Conservation (phyloP, 2,113 vertebrate genomes). For the Melanotaenia duboulayi region DNA sequence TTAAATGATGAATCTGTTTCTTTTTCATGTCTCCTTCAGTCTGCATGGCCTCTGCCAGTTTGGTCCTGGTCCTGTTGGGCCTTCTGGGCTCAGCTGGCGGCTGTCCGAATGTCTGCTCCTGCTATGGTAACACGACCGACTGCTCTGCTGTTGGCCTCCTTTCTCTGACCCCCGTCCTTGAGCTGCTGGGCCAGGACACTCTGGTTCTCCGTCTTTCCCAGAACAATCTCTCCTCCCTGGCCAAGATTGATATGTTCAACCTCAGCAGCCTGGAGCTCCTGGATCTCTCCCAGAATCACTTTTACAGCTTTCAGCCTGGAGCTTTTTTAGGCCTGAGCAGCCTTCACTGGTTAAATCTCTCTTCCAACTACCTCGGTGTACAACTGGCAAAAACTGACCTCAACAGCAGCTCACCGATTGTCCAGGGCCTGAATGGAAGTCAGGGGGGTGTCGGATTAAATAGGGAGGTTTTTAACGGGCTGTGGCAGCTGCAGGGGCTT, state of each 20-base stretch:
- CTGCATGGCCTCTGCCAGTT: slow-evolving; percentile 71
- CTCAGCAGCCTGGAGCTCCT: slow-evolving; percentile 70
- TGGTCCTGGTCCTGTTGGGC: slow-evolving; percentile 80
- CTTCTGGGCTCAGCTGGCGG: slow-evolving; percentile 76
- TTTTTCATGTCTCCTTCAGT: slow-evolving; percentile 26
- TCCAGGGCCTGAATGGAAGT: slow-evolving; percentile 82
- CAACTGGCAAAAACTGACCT: slow-evolving; percentile 77
- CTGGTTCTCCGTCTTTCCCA: slow-evolving; percentile 87
- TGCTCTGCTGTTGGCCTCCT: slow-evolving; percentile 88
- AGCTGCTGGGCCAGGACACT: slow-evolving; percentile 83
- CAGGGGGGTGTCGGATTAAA: slow-evolving; percentile 79
- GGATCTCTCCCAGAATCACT: slow-evolving; percentile 86
- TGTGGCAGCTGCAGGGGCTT: slow-evolving; percentile 83
- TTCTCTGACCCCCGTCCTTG: slow-evolving; percentile 78
- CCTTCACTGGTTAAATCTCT: slow-evolving; percentile 90
- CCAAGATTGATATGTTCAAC: slow-evolving; percentile 50
- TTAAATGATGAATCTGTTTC: background rate
- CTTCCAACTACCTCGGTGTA: slow-evolving; percentile 90
- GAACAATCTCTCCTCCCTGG: slow-evolving; percentile 76
- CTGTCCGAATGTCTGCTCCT: slow-evolving; percentile 90
- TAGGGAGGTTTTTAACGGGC: slow-evolving; percentile 86
- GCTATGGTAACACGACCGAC: slow-evolving; percentile 88
- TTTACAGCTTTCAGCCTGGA: slow-evolving; percentile 83
- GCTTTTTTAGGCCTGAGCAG: slow-evolving; percentile 86
- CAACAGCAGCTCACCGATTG: slow-evolving; percentile 80